A percentile compares a stretch with the other conserved stretches of the same genome.
Conservation (phyloP, 2,113 vertebrate species). For the Tupaia chinensis region DNA sequence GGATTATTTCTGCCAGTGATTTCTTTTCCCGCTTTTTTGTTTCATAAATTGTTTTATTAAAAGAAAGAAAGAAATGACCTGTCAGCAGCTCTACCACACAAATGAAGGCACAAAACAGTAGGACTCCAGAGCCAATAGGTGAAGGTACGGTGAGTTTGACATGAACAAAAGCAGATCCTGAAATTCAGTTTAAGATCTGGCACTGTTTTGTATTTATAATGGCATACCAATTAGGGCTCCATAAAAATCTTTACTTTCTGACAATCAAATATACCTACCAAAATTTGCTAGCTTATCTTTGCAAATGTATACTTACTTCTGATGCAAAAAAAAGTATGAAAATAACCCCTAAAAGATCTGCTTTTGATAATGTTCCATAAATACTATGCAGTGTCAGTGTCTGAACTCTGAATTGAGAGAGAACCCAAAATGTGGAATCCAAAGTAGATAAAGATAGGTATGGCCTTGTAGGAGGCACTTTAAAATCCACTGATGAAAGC, state of each 20-base stretch:
- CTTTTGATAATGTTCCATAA: slow-evolving; percentile 61
- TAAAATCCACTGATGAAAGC: slow-evolving; percentile 16
- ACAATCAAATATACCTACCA: slow-evolving; percentile 71
- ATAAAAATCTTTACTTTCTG: slow-evolving; percentile 37
- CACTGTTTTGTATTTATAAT: slow-evolving; percentile 56
- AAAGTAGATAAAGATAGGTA: slow-evolving; percentile 17
- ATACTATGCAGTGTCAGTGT: slow-evolving; percentile 47
- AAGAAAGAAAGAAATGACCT: slow-evolving; percentile 62
- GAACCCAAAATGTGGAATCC: slow-evolving; percentile 17
- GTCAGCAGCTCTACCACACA: slow-evolving; percentile 55
- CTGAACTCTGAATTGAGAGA: slow-evolving; percentile 57
- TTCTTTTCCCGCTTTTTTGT: slow-evolving; percentile 68
- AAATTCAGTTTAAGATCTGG: slow-evolving; percentile 30
- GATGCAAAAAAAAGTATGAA: slow-evolving; percentile 72
- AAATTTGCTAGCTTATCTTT: slow-evolving; percentile 53
- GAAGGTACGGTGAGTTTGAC: slow-evolving; percentile 38
- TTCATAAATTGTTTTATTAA: slow-evolving; percentile 65
- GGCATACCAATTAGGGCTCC: slow-evolving; percentile 56
- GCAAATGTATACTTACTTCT: slow-evolving; percentile 55
- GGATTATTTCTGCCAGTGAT: slow-evolving; percentile 67
- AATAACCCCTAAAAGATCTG: slow-evolving; percentile 67
- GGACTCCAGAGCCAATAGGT: slow-evolving; percentile 17
- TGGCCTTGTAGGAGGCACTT: slow-evolving; percentile 12
- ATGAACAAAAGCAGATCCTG: slow-evolving; percentile 65
- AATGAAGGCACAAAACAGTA: slow-evolving; percentile 74